A percentile compares a stretch with the other conserved stretches of the same genome.
Conservation (phyloP, 2,797 vertebrate genomes). For the Helarctos malayanus region DNA sequence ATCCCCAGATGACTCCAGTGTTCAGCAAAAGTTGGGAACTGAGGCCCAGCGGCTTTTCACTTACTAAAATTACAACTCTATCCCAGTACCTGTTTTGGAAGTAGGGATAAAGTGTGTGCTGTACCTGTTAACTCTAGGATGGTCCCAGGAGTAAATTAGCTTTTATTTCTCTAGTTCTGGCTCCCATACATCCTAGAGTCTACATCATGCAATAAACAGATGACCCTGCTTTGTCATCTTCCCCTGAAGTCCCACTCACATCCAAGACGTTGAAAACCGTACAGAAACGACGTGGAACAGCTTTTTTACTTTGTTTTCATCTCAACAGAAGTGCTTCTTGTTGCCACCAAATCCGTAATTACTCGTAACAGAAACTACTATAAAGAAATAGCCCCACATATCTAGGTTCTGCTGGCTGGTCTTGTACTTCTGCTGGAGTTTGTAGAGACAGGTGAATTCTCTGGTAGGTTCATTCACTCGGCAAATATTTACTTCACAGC, state of each 20-base stretch:
- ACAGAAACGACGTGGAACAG: not conserved
- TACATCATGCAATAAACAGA: not conserved
- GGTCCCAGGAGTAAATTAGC: not conserved
- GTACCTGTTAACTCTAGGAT: not conserved
- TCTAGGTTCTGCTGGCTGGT: not conserved
- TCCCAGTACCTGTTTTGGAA: not conserved
- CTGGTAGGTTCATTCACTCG: not conserved
- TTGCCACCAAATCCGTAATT: slow-evolving; percentile 17
- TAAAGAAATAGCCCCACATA: not conserved
- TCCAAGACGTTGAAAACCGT: not conserved
- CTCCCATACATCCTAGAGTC: not conserved
- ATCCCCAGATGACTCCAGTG: not conserved
- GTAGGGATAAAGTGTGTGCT: not conserved
- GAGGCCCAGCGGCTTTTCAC: not conserved
- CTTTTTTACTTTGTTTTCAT: slow-evolving; percentile 44
- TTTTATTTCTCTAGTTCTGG: not conserved
- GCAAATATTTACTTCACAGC: not conserved
- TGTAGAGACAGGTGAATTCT: not conserved
- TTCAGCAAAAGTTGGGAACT: not conserved
- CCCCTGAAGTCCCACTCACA: not conserved
- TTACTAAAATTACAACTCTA: slow-evolving; percentile 34
- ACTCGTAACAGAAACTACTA: not conserved
- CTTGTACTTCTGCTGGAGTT: not conserved
- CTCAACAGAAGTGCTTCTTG: not conserved
- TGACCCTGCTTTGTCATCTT: slow-evolving; percentile 28